phyloP scores from a whole-genome alignment of 2,797 vertebrate species.

The Arctocebus calabarensis region DNA sequence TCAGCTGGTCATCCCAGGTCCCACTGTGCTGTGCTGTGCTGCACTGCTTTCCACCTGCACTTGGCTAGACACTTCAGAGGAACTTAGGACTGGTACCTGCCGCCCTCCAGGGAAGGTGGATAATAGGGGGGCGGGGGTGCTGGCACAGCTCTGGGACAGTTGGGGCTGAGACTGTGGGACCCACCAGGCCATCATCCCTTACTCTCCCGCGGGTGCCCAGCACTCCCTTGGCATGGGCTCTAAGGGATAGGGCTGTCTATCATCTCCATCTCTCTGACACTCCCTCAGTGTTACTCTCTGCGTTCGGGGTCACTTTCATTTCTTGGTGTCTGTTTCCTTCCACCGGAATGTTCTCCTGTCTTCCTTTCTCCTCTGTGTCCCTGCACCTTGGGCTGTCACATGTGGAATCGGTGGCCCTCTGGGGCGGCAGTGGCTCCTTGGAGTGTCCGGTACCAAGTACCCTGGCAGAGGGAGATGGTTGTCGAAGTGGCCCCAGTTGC shows the following conservation, averaged over 20 bases:
- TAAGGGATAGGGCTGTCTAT: accelerated
- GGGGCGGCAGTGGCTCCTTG: too few species aligned
- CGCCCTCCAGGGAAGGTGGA: not conserved
- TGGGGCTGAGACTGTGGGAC: not conserved
- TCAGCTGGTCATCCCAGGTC: not conserved
- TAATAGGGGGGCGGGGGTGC: too few species aligned
- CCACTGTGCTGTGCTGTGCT: not conserved
- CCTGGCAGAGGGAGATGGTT: not conserved
- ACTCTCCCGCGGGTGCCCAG: not conserved
- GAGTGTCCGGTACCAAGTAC: not conserved
- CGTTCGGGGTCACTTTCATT: not conserved
- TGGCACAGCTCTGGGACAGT: not conserved
- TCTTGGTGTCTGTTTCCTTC: not conserved
- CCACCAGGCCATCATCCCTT: not conserved
- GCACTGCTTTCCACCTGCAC: not conserved
- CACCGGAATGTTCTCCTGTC: not conserved
- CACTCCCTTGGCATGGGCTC: accelerated
- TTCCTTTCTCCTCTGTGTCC: not conserved
- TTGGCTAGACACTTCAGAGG: not conserved
- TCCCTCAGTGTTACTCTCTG: accelerated
- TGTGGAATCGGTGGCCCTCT: not conserved
- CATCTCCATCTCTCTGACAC: not conserved
- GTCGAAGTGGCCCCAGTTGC: not conserved
- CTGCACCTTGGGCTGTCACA: not conserved
- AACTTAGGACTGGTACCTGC: not conserved